Percentiles rank a stretch among this genome's conserved stretches.
These are phyloP conservation scores for Procambarus virginalis DNA, from an alignment of 1,140 invertebrate genomes.

Conservation along the genomic window DNA sequence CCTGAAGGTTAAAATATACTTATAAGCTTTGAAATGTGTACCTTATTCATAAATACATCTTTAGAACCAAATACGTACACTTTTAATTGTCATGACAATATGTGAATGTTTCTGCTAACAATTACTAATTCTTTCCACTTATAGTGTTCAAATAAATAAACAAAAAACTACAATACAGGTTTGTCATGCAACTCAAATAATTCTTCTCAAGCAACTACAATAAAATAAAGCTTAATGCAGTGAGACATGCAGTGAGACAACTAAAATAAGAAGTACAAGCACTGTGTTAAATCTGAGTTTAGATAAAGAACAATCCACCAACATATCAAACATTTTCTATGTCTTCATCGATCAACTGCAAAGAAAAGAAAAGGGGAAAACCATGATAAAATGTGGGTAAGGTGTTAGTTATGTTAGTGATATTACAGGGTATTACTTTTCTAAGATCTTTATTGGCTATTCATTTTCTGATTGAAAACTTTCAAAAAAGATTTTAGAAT, in stretches of 20 bases:
- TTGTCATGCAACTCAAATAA: neutral
- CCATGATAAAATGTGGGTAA: constrained; percentile 42
- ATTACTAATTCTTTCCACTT: neutral
- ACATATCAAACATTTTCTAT: constrained; percentile 64
- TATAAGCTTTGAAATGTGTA: no score
- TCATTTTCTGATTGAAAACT: neutral
- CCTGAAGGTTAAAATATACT: neutral
- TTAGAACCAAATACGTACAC: no score
- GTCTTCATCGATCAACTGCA: constrained; percentile 65
- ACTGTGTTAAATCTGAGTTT: constrained; percentile 23
- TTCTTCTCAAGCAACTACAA: neutral
- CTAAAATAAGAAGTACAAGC: constrained; percentile 28
- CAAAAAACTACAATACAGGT: neutral
- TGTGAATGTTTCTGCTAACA: neutral
- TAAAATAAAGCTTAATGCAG: neutral
- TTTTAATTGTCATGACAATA: no score
- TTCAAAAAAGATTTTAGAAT: no score
- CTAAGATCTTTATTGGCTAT: neutral
- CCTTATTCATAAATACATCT: no score
- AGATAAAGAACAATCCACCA: constrained; percentile 38
- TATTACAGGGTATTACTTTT: constrained; percentile 14
- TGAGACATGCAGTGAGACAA: constrained; percentile 30
- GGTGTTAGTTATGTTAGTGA: constrained; percentile 55
- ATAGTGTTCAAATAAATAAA: neutral
- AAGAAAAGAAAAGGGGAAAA: constrained; percentile 61